Base-by-base conservation (phyloP, 2,113 vertebrate species). In the Oxygymnocypris stewartii region DNA sequence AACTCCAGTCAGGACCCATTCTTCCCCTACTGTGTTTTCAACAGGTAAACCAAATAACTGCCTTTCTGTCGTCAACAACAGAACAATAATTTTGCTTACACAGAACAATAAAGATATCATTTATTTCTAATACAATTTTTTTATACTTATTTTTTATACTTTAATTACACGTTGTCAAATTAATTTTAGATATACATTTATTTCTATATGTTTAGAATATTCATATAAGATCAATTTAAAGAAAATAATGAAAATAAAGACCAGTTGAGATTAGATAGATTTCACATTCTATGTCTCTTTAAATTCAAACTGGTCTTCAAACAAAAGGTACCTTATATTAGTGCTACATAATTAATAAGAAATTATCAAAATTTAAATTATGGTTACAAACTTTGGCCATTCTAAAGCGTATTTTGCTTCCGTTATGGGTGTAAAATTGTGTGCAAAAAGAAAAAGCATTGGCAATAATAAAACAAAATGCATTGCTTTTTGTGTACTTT, bases 1-100 rank as follows among this genome's bases (percentile, higher is more conserved):
- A 18, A 89, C 88, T 65, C 88, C 88, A 40, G 14, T 67, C 35
- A 69, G 84, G 13, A 73, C 23, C 25, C 18, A 71, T 31, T 16
- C 74, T 10, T 87, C 84, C 18, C 79, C 16, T 28, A 69, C 65
- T 8, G 79, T 49, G 7, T 28, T 67, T 28, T 87, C 84, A n/a
- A 67, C 86, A 79, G 88, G 88, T 88, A 78, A 87, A n/a, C 0
- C 63, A 42, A 54, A 57, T 61, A 51, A 12, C 2, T 28, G 23
- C 12, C 31, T 57, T 67, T 35, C 2, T 47, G n/a, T 49, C 61
- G 23, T n/a, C 8, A 40, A 16, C 28, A 20, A 18, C 2, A 23
- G 12, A 23, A 14, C 11, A 42, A 0, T 47, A 44, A 16, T 54
- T 18, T 54, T 44, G 11, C 35, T 67, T 13, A 47, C 13, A 51